These are phyloP conservation scores for Stomatorhinus ivindoensis DNA, from an alignment of 2,113 vertebrate species.

Conservation along the genomic window DNA sequence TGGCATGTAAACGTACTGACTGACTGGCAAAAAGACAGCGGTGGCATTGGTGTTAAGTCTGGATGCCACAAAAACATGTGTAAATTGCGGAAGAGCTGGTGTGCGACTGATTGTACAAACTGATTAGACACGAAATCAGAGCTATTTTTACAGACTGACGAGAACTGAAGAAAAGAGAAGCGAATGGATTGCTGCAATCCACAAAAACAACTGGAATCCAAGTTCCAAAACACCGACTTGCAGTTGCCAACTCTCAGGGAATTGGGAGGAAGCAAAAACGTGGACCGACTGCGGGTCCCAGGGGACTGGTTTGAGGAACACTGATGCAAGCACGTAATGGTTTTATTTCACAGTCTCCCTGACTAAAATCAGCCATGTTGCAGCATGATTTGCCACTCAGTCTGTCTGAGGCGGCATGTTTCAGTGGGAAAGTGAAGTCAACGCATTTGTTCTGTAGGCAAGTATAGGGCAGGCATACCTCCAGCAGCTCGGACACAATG, in stretches of 20 bases:
- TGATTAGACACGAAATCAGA: not conserved
- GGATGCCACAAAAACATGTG: not conserved
- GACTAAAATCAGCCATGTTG: not conserved
- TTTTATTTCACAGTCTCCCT: not conserved
- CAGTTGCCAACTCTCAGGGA: not conserved
- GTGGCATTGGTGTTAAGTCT: not conserved
- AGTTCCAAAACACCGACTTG: not conserved
- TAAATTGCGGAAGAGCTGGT: not conserved
- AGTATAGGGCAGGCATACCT: slow-evolving; percentile 60
- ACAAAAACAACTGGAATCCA: not conserved
- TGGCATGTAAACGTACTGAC: too few species aligned
- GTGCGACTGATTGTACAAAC: not conserved
- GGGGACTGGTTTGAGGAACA: too few species aligned
- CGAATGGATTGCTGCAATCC: not conserved
- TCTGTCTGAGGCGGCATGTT: not conserved
- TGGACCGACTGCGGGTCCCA: too few species aligned
- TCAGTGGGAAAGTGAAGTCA: not conserved
- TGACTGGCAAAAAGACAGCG: not conserved
- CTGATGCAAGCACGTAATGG: not conserved
- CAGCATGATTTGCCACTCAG: not conserved
- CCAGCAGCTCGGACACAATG: slow-evolving; percentile 83
- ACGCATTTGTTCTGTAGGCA: not conserved
- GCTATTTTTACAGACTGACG: not conserved
- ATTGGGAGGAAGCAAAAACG: too few species aligned
- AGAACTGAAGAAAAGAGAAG: not conserved